Evolutionary conservation across 1,140 invertebrate species (phyloP).

Genomic region (Aphaenogaster rudis): DNA sequence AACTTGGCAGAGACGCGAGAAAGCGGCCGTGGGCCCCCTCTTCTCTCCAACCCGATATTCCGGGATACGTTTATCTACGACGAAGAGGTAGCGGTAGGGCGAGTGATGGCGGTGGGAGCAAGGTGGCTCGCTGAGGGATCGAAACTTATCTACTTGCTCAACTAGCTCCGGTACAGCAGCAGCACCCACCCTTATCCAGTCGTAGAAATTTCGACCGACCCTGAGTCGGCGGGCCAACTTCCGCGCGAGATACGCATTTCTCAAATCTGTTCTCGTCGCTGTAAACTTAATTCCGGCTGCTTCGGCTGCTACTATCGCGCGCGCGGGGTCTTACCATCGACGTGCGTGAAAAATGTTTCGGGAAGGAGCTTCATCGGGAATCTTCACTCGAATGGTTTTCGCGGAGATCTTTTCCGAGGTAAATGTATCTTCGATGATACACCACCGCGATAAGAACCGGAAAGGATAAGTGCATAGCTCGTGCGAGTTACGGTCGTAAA

Average conservation of each 20-base stretch:
- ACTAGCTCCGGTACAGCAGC: constrained; percentile 82
- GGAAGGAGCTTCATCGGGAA: neutral
- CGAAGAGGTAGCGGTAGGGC: constrained; percentile 61
- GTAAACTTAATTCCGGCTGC: constrained; percentile 72
- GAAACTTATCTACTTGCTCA: constrained; percentile 86
- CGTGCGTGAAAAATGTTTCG: constrained; percentile 52
- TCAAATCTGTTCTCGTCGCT: constrained; percentile 81
- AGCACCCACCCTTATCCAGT: constrained; percentile 82
- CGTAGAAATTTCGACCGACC: constrained; percentile 80
- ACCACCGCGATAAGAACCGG: constrained; percentile 32
- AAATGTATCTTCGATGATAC: constrained; percentile 17
- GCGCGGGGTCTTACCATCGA: constrained; percentile 20
- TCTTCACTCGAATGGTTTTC: neutral
- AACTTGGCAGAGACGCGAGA: constrained; percentile 71
- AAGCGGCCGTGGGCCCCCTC: constrained; percentile 44
- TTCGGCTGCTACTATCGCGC: constrained; percentile 54
- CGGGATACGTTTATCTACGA: constrained; percentile 78
- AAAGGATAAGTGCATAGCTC: constrained; percentile 14
- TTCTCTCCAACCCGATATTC: constrained; percentile 69
- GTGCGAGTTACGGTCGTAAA: constrained; percentile 2
- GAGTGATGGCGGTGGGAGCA: constrained; percentile 76
- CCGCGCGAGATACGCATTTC: constrained; percentile 81
- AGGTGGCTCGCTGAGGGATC: constrained; percentile 84
- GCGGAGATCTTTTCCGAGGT: neutral
- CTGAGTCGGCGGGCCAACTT: constrained; percentile 81